Evolutionary conservation across 2,113 vertebrate genomes (phyloP).

Genomic region (Psophia crepitans): DNA sequence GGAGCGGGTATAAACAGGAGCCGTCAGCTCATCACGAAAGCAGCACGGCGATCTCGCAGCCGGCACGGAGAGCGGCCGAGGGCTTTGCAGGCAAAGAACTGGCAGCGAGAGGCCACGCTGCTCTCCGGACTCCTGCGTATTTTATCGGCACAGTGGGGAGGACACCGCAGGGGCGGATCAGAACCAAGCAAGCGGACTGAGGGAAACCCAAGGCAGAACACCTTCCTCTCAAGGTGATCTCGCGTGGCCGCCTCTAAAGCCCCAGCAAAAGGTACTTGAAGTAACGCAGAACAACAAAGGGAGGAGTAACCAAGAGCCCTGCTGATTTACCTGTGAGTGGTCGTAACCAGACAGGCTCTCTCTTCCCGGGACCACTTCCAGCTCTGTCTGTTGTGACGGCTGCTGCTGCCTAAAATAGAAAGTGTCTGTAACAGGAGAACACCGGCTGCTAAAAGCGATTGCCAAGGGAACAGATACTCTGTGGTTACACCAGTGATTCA

Average conservation of each 20-base stretch:
- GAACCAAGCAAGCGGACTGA: background rate
- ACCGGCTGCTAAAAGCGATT: background rate
- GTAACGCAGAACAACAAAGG: rapidly evolving
- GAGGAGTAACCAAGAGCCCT: background rate
- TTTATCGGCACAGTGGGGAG: rapidly evolving
- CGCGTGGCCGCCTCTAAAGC: no score
- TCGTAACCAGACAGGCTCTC: constrained; percentile 81
- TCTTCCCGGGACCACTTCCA: constrained; percentile 83
- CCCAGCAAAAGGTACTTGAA: background rate
- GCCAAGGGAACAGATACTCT: background rate
- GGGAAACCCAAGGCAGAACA: background rate
- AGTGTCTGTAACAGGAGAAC: background rate
- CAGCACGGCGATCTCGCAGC: rapidly evolving
- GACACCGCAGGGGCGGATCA: background rate
- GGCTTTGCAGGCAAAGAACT: background rate
- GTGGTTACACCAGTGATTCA: background rate
- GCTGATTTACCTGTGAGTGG: constrained; percentile 69
- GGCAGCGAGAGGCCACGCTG: background rate
- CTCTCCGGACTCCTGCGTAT: rapidly evolving
- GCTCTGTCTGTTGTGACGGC: constrained; percentile 79
- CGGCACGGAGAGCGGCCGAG: background rate
- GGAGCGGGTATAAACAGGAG: background rate
- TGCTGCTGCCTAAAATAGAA: constrained; percentile 77
- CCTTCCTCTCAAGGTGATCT: background rate
- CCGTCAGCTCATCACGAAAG: rapidly evolving